Conservation (phyloP, 2,888 invertebrate genomes). For the Malthinus flaveolus region DNA sequence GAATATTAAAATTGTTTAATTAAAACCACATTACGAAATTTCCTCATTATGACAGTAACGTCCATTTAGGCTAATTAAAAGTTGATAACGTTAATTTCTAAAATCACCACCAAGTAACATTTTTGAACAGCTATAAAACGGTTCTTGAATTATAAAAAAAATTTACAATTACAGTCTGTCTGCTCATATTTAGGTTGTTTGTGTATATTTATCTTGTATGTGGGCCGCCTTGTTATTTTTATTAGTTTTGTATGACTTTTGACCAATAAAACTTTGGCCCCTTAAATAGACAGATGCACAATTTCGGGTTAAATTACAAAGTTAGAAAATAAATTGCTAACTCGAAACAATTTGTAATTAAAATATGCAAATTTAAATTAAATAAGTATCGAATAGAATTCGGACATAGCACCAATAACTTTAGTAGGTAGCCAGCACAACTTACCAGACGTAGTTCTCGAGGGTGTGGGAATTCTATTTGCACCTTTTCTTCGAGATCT, state of each 20-base stretch:
- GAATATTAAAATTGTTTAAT: too few species aligned
- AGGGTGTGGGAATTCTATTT: conserved; percentile 81
- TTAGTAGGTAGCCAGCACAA: conserved; percentile 42
- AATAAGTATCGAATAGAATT: conserved; percentile 21
- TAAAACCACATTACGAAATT: too few species aligned
- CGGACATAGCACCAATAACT: conserved; percentile 19
- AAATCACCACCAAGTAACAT: too few species aligned
- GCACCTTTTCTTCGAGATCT: conserved; percentile 91
- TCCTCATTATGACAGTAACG: too few species aligned
- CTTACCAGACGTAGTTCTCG: conserved; percentile 81
- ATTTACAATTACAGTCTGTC: conserved; percentile 4
- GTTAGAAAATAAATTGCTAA: neutral
- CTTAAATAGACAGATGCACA: conserved; percentile 7
- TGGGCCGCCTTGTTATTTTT: conserved; percentile 48
- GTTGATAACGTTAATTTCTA: too few species aligned
- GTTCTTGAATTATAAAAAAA: too few species aligned
- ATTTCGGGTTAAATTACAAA: conserved; percentile 6
- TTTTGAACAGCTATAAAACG: too few species aligned
- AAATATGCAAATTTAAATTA: conserved; percentile 10
- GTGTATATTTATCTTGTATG: conserved; percentile 43
- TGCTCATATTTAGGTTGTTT: conserved; percentile 26
- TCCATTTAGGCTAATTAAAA: too few species aligned
- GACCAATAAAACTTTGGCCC: conserved; percentile 18
- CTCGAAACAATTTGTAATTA: neutral
- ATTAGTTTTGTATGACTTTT: conserved; percentile 34